phyloP scores from a whole-genome alignment of 2,888 invertebrate genomes.

The Thymelicus acteon region DNA sequence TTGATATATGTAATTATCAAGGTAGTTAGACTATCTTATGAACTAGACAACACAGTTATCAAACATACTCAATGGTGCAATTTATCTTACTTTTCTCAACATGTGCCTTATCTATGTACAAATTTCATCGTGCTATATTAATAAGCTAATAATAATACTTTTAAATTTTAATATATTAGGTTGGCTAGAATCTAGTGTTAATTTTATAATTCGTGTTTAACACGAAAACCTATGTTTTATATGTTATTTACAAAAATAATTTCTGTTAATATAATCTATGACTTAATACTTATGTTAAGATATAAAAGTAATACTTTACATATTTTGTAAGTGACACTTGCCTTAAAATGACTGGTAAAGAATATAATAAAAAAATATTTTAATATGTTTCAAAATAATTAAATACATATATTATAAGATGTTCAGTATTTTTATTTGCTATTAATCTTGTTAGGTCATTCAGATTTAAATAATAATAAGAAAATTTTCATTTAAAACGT shows the following conservation, averaged over 20 bases:
- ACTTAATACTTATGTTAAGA: conserved; percentile 3
- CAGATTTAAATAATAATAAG: not conserved
- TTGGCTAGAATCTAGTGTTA: conserved; percentile 38
- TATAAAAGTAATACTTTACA: conserved; percentile 32
- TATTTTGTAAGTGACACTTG: conserved; percentile 34
- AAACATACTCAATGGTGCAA: conserved; percentile 42
- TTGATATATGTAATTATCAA: not conserved
- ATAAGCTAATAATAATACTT: conserved; percentile 14
- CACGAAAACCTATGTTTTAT: conserved; percentile 51
- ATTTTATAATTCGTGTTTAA: conserved; percentile 50
- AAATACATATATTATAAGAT: not conserved
- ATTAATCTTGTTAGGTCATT: not conserved
- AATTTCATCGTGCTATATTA: conserved; percentile 32
- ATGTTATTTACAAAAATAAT: conserved; percentile 30
- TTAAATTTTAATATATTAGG: conserved; percentile 23
- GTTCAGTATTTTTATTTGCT: not conserved
- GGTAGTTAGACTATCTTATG: conserved; percentile 5
- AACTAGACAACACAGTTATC: conserved; percentile 3
- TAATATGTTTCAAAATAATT: conserved; percentile 16
- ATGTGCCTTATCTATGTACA: conserved; percentile 56
- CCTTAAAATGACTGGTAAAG: conserved; percentile 28
- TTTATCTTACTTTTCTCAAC: conserved; percentile 28
- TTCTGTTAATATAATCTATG: conserved; percentile 11
- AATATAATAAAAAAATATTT: conserved; percentile 7
- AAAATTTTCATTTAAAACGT: too few relatives aligned